Evolutionary conservation across 2,888 invertebrate species (phyloP).

Genomic region (Steinernema hermaphroditum): DNA sequence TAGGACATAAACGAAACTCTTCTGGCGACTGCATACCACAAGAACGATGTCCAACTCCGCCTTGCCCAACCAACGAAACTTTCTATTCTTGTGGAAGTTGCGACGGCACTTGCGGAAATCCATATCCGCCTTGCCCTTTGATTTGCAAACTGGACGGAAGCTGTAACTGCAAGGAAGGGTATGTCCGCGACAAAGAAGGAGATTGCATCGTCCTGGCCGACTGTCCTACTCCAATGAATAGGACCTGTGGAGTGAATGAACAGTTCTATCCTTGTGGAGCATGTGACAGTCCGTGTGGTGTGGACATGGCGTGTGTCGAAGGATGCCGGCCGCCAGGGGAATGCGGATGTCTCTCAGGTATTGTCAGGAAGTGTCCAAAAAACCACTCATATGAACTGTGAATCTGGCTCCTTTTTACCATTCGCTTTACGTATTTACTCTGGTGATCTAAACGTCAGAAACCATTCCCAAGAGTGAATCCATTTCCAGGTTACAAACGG

Average conservation of each 20-base stretch:
- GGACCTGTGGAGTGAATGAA: not conserved
- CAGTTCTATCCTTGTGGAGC: not conserved
- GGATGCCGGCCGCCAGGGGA: not conserved
- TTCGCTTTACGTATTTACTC: not conserved
- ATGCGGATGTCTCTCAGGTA: not conserved
- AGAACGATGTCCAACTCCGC: not conserved
- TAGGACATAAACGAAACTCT: not conserved
- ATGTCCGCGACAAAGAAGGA: not conserved
- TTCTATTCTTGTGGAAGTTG: not conserved
- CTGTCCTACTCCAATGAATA: not conserved
- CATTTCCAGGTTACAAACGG: not conserved
- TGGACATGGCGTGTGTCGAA: not conserved
- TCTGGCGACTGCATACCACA: not conserved
- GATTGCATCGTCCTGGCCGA: not conserved
- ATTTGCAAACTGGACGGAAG: not conserved
- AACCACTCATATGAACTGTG: no score
- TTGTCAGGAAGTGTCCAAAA: no score
- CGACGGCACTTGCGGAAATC: not conserved
- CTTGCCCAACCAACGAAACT: not conserved
- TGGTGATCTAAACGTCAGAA: not conserved
- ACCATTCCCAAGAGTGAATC: no score
- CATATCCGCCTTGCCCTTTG: not conserved
- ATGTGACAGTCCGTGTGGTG: not conserved
- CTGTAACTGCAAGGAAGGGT: not conserved
- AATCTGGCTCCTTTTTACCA: no score